These are phyloP conservation scores for Thymelicus lineola DNA, from an alignment of 2,888 invertebrate genomes.

Conservation along the genomic window DNA sequence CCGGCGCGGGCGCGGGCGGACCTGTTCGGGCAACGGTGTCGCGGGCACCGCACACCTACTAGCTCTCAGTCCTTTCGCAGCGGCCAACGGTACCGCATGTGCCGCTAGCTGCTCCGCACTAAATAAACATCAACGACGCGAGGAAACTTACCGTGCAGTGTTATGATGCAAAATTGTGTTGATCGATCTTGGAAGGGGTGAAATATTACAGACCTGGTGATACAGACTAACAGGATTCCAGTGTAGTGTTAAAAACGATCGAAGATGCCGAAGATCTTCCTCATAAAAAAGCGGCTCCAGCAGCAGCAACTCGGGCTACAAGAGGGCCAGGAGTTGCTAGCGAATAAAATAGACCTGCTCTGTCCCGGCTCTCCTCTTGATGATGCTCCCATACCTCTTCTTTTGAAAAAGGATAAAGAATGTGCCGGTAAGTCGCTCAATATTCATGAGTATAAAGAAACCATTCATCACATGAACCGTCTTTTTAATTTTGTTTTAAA, in stretches of 20 bases:
- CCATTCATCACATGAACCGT: conserved; percentile 49
- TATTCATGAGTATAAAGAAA: conserved; percentile 44
- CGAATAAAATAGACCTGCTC: conserved; percentile 86
- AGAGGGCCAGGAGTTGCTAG: conserved; percentile 92
- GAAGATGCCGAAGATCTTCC: conserved; percentile 96
- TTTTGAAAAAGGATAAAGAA: conserved; percentile 82
- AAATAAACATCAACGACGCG: conserved; percentile 77
- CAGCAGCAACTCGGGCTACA: conserved; percentile 94
- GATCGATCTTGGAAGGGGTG: conserved; percentile 56
- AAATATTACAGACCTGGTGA: conserved; percentile 75
- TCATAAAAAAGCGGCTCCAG: conserved; percentile 95
- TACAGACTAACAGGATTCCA: conserved; percentile 72
- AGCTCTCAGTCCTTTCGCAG: conserved; percentile 80
- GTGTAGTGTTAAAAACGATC: conserved; percentile 73
- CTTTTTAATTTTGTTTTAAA: conserved; percentile 28
- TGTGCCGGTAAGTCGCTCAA: conserved; percentile 68
- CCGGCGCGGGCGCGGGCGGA: conserved; percentile 78
- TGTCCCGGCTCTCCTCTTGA: conserved; percentile 85
- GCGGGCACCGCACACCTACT: conserved; percentile 76
- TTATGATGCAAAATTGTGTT: conserved; percentile 78
- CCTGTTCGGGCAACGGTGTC: conserved; percentile 83
- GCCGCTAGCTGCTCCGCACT: conserved; percentile 77
- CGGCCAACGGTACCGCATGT: conserved; percentile 83
- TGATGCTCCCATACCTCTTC: conserved; percentile 86
- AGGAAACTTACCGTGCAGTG: conserved; percentile 79